Evolutionary conservation across 2,888 invertebrate species (phyloP), one percentile per base, ranked within the genome.

Genomic region (Amorpha juglandis): DNA sequence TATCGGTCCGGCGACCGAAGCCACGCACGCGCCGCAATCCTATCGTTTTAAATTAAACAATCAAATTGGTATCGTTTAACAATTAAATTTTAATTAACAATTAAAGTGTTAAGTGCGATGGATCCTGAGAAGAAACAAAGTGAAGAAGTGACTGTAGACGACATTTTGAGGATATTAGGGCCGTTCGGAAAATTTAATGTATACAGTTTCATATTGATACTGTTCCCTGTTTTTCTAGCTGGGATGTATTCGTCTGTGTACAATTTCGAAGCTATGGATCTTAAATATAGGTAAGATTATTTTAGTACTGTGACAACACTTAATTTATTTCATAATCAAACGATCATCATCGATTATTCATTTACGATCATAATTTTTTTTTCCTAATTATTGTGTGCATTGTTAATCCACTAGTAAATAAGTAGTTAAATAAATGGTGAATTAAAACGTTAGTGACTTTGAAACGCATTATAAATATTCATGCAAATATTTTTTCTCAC

Each of bases 211-310:
- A 55, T 85, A 11, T 77, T 92, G 45, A 89, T 93, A 55, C 77
- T 93, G 70, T 85, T 92, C 45, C 92, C 93, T 47, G 91, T 93
- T 63, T 86, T 88, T 72, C 75, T 91, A 63, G 84, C 91, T 64
- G 93, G 93, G 65, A 90, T 92, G 85, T 92, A 93, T 58, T 83
- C 92, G 0, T 92, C 92, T 0, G 92, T 93, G 63, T 93, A 90
- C 68, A 92, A 92, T 71, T 93, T 93, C 71, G 93, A 93, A 81
- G 86, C 88, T 0, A 87, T 92, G 88, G 92, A 93, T 80, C 76
- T 92, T 1, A 83, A 86, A 69, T 93, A 93, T 74, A 90, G 91
- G 92, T 92, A 66, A 80, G 81, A 45, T 19, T 0, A 16, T 16
- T 27, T 27, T 27, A 27, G 1, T 3, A 27, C 1, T 27, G 27